phyloP scores from a whole-genome alignment of 2,888 invertebrate genomes.

The Euphydryas editha region DNA sequence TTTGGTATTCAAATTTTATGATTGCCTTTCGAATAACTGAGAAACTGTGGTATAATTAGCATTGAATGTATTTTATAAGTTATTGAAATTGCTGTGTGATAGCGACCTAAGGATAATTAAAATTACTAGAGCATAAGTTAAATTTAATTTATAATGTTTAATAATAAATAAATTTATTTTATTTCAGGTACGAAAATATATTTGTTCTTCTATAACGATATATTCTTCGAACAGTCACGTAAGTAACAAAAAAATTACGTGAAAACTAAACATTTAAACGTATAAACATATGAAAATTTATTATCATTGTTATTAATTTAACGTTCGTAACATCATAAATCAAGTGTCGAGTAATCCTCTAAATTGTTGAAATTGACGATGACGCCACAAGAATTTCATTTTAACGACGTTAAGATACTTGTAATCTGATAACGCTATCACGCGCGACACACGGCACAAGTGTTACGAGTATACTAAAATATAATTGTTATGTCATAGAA shows the following conservation, averaged over 20 bases:
- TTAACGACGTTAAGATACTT: constrained; percentile 51
- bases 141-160: neutral
- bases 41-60: too few relatives aligned
- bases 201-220: neutral
- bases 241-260: constrained; percentile 3
- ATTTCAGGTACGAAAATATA: constrained; percentile 19
- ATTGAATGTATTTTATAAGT: too few relatives aligned
- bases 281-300: constrained; percentile 21
- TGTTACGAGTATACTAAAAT: constrained; percentile 8
- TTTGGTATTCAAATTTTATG: too few relatives aligned
- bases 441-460: constrained; percentile 50
- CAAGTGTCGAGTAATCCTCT: constrained; percentile 42
- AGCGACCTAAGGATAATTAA: too few relatives aligned
- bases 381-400: constrained; percentile 57
- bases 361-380: constrained; percentile 51
- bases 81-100: too few relatives aligned
- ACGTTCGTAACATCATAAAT: constrained; percentile 40
- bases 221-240: neutral
- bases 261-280: neutral
- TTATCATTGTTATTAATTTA: constrained; percentile 35
- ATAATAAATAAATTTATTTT: neutral
- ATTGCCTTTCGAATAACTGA: too few relatives aligned
- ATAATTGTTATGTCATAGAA: neutral
- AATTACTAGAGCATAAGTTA: too few relatives aligned
- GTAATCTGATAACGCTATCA: constrained; percentile 62